Percentiles rank a stretch among this genome's conserved stretches.
Evolutionary conservation across 1,140 invertebrate genomes (phyloP).

Genomic region (Cyclargus thomasi): DNA sequence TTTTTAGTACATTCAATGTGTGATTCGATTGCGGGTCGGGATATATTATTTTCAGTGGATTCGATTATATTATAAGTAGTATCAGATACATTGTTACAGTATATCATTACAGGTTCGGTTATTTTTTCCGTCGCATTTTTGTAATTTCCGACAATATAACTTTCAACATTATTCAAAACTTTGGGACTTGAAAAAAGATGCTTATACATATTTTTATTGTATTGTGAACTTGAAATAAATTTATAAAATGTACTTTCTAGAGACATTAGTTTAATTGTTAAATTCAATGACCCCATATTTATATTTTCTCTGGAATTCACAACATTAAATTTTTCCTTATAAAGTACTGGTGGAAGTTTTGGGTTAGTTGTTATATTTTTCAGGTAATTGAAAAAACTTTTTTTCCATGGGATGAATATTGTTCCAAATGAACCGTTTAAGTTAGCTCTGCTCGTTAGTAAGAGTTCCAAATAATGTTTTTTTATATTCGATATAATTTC

Average conservation of each 20-base stretch:
- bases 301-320: slow-evolving; percentile 38
- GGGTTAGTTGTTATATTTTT: slow-evolving; percentile 26
- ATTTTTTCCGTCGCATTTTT: not conserved
- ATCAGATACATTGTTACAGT: not conserved
- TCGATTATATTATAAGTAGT: not conserved
- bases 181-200: not conserved
- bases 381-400: slow-evolving; percentile 41
- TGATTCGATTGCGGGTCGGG: not conserved
- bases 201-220: slow-evolving; percentile 4
- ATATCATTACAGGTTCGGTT: not conserved
- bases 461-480: slow-evolving; percentile 45
- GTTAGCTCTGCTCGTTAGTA: slow-evolving; percentile 37
- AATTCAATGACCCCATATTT: slow-evolving; percentile 40
- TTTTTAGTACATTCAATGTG: not conserved
- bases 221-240: slow-evolving; percentile 25
- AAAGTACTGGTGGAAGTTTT: slow-evolving; percentile 24
- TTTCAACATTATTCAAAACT: not conserved
- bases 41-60: not conserved
- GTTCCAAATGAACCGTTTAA: slow-evolving; percentile 37
- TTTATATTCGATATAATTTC: slow-evolving; percentile 42
- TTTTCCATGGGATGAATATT: slow-evolving; percentile 40
- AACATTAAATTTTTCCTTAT: slow-evolving; percentile 37
- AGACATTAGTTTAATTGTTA: slow-evolving; percentile 43
- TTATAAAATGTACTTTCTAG: slow-evolving; percentile 27
- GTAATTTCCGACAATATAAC: not conserved